Conservation (phyloP, 2,888 invertebrate species). For the Dysmachus trigonus region DNA sequence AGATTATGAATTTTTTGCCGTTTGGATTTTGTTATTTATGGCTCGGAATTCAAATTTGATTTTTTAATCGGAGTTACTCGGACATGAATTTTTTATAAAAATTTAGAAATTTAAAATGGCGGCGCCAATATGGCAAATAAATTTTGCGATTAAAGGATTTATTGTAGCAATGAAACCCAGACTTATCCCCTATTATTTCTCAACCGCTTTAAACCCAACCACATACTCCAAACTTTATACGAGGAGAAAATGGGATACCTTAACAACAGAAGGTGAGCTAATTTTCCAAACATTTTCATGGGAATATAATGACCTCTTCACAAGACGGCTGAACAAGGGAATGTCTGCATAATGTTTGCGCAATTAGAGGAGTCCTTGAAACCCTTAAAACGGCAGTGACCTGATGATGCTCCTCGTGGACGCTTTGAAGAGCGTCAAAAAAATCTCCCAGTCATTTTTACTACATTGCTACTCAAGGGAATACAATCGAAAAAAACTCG, state of each 20-base stretch:
- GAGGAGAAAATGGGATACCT: not conserved
- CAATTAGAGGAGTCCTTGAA: not conserved
- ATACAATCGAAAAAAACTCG: not conserved
- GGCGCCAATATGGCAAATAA: too few species aligned
- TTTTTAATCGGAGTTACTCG: too few species aligned
- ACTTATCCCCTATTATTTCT: too few species aligned
- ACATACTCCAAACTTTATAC: not conserved
- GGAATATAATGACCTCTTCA: not conserved
- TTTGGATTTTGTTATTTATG: too few species aligned
- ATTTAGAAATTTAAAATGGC: too few species aligned
- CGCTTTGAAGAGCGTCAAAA: not conserved
- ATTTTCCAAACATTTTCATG: not conserved
- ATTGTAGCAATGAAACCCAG: too few species aligned
- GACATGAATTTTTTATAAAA: too few species aligned
- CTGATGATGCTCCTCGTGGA: not conserved
- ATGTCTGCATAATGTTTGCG: not conserved
- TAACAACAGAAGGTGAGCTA: not conserved
- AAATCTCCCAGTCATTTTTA: not conserved
- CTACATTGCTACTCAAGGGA: not conserved
- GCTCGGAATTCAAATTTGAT: too few species aligned
- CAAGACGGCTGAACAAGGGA: not conserved
- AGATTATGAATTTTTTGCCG: too few species aligned
- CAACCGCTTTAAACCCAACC: too few species aligned
- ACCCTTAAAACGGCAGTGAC: not conserved
- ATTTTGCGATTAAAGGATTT: too few species aligned